phyloP scores from a whole-genome alignment of 2,113 vertebrate species.

The Gobiocypris rarus region DNA sequence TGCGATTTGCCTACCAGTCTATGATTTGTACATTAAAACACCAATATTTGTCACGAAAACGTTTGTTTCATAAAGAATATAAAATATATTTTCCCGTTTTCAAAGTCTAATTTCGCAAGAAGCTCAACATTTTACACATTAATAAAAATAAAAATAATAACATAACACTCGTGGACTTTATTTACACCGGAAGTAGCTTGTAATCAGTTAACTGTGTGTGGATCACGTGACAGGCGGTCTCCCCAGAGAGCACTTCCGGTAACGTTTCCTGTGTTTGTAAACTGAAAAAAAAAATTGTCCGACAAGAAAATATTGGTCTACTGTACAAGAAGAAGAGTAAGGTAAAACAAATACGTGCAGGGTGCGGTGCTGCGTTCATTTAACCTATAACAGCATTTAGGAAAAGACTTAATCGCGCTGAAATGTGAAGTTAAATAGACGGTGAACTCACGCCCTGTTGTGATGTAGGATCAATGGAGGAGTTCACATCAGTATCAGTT shows the following conservation, averaged over 20 bases:
- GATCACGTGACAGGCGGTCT: constrained; percentile 63
- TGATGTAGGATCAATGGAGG: constrained; percentile 29
- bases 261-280: constrained; percentile 85
- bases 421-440: constrained; percentile 20
- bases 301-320: constrained; percentile 68
- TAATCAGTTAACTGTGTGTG: background rate
- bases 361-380: constrained; percentile 68
- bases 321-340: constrained; percentile 59
- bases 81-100: background rate
- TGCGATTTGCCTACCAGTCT: too few species aligned
- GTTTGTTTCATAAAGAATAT: background rate
- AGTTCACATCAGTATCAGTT: background rate
- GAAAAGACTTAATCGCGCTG: background rate
- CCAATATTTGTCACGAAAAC: background rate
- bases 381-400: background rate
- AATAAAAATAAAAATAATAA: background rate
- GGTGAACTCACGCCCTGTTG: constrained; percentile 35
- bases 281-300: constrained; percentile 75
- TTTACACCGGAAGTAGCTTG: constrained; percentile 23
- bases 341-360: constrained; percentile 54
- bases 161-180: background rate
- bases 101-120: background rate
- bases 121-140: background rate
- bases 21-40: too few species aligned
- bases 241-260: constrained; percentile 77